Evolutionary conservation across 2,888 invertebrate species (phyloP), one percentile per base, ranked within the genome.

Genomic region (Ormyrus nitidulus): DNA sequence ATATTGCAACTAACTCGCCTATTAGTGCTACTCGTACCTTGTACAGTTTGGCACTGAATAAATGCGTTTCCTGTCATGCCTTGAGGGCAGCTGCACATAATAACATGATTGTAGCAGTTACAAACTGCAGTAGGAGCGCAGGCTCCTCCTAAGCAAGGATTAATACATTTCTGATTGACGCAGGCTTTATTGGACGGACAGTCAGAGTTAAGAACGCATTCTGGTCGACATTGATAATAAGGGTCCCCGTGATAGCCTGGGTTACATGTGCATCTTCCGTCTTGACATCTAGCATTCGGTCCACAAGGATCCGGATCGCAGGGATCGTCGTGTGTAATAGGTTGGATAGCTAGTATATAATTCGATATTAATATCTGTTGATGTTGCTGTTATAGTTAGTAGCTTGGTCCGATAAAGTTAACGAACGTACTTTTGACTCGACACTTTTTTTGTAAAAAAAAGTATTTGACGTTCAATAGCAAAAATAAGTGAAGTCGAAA

Each of bases 241-340:
- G 95, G 95, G 84, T 93, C 92, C 49, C 93, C 93, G 72, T 91
- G 91, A 84, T 91, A 92, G 61, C 92, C 92, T 2, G 90, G 86
- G 56, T 91, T 86, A 84, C 93, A 93, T 48, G 89, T 90, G 86
- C 93, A 93, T 13, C 90, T 89, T 11, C 92, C 91, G 68, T 92
- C 90, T 83, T 88, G 88, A 86, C 95, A 95, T 81, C 92, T 89
- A 34, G 94, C 92, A 87, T 95, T 95, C 68, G 94, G 92, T 83
- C 95, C 96, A 87, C 96, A 96, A 59, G 95, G 95, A 83, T 93
- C 94, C 84, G 96, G 95, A 84, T 93, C 92, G 88, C 96, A 96
- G 62, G 94, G 94, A 86, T 95, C 92, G 69, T 81, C 77, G 10
- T 58, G 11, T 10, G 46, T 0, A 2, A 73, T 48, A 59, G 78